Conservation (phyloP, 2,113 vertebrate species). For the Phyllostomus hastatus region DNA sequence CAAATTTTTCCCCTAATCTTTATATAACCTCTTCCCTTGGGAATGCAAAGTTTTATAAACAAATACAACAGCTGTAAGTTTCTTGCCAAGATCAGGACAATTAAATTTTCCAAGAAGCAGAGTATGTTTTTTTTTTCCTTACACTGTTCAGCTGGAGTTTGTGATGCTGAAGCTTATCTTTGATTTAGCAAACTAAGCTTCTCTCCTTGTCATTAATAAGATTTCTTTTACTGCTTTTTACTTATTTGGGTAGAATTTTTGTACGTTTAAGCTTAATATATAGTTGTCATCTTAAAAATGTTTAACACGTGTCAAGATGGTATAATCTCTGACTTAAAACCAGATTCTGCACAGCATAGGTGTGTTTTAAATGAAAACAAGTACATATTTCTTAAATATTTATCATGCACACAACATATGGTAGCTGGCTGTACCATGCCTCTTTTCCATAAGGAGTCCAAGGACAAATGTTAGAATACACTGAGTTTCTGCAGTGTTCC, state of each 20-base stretch:
- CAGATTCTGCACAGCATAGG: slow-evolving; percentile 1
- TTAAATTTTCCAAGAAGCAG: slow-evolving; percentile 45
- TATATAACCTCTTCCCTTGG: slow-evolving; percentile 33
- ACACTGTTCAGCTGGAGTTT: neutral
- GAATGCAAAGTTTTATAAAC: slow-evolving; percentile 50
- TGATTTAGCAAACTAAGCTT: slow-evolving; percentile 30
- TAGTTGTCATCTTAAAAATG: slow-evolving; percentile 25
- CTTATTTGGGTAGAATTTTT: slow-evolving; percentile 28
- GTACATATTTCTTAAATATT: slow-evolving; percentile 38
- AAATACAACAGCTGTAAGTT: slow-evolving; percentile 7
- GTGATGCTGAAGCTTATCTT: slow-evolving; percentile 15
- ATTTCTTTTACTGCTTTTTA: slow-evolving; percentile 26
- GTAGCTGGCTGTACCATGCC: neutral
- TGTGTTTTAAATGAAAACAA: neutral
- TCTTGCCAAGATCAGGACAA: slow-evolving; percentile 33
- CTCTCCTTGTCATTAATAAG: neutral
- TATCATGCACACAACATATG: neutral
- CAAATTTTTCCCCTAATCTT: neutral
- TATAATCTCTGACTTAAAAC: neutral
- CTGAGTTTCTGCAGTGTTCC: neutral
- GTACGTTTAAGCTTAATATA: neutral
- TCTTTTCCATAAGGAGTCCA: neutral
- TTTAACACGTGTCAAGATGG: neutral
- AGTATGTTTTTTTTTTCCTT: neutral
- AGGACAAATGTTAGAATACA: neutral